Evolutionary conservation across 2,113 vertebrate species (phyloP).

Genomic region (Pomatostomus ruficeps): DNA sequence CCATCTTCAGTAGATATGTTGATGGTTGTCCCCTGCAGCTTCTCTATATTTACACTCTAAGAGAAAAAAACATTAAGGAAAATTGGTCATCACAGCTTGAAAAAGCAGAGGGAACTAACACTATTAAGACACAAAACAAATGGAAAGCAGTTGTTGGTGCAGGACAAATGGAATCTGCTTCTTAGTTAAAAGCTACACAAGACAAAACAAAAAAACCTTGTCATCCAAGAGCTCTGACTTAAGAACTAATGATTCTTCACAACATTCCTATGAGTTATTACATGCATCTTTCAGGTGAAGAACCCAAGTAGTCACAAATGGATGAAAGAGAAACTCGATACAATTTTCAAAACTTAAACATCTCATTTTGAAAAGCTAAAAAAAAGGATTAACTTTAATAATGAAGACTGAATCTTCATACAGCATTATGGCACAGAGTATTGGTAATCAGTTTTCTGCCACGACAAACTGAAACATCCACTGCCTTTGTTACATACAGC

Average conservation of each 20-base stretch:
- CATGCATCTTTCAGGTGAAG: neutral
- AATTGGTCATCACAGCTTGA: neutral
- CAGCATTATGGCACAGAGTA: neutral
- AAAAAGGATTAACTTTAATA: neutral
- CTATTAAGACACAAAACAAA: neutral
- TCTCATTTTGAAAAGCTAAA: neutral
- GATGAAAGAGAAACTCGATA: neutral
- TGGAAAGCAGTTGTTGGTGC: neutral
- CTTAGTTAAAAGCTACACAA: neutral
- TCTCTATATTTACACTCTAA: constrained; percentile 85
- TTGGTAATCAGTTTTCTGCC: neutral
- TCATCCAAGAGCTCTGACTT: neutral
- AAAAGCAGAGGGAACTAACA: neutral
- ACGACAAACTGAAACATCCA: neutral
- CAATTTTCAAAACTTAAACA: neutral
- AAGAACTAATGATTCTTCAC: neutral
- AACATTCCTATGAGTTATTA: neutral
- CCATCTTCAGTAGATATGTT: constrained; percentile 86
- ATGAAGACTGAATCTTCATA: neutral
- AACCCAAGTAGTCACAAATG: neutral
- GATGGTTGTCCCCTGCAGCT: constrained; percentile 87
- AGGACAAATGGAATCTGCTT: neutral
- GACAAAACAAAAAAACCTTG: neutral
- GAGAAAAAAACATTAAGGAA: constrained; percentile 42
- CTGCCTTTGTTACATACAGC: neutral